phyloP scores from a whole-genome alignment of 2,113 vertebrate species.

The Neotragus pygmaeus region DNA sequence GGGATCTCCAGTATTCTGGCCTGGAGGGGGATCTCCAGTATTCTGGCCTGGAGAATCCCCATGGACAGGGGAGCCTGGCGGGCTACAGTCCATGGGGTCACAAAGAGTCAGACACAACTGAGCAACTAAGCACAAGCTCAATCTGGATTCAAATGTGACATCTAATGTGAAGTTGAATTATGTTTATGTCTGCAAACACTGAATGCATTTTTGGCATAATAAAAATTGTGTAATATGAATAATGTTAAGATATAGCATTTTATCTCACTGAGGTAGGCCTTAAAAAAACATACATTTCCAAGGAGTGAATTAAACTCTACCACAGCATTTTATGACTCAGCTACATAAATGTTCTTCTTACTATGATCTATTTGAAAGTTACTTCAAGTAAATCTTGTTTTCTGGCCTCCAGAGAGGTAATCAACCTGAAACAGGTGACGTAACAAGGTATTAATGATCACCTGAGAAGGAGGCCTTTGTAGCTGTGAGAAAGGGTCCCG shows the following conservation, averaged over 20 bases:
- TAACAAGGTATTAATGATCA: background rate
- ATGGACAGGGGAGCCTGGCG: background rate
- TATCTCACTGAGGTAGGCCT: background rate
- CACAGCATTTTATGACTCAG: background rate
- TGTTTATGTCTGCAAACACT: background rate
- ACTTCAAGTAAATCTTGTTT: conserved; percentile 22
- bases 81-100: background rate
- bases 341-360: background rate
- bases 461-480: background rate
- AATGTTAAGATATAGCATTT: background rate
- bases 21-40: background rate
- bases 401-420: background rate
- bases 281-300: background rate
- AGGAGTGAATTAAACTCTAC: background rate
- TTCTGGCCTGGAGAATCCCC: background rate
- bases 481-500: background rate
- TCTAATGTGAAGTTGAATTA: background rate
- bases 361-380: background rate
- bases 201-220: background rate
- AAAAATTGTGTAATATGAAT: conserved; percentile 16
- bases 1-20: background rate
- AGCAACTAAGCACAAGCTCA: background rate
- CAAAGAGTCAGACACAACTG: background rate
- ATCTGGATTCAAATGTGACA: background rate
- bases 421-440: background rate